A percentile compares a stretch with the other conserved stretches of the same genome.
Conservation (phyloP, 2,797 vertebrate species). For the Rhinoraja longicauda region DNA sequence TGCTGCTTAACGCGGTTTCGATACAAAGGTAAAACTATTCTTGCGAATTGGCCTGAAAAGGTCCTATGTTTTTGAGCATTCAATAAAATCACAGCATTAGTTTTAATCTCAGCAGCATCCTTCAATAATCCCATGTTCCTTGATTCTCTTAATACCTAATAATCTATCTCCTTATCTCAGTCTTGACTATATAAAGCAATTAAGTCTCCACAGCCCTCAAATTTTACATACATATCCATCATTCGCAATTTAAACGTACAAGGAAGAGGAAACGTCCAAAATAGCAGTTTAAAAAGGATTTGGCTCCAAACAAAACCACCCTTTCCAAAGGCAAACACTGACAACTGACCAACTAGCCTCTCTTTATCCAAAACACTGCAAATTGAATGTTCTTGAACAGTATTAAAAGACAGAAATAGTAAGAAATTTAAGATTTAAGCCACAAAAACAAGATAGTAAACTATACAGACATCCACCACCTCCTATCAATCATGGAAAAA, state of each 20-base stretch:
- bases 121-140: too few species aligned
- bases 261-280: not conserved
- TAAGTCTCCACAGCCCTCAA: too few species aligned
- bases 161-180: too few species aligned
- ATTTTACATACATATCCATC: too few species aligned
- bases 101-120: too few species aligned
- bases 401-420: not conserved
- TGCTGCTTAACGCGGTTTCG: not conserved
- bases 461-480: not conserved
- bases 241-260: too few species aligned
- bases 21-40: too few species aligned
- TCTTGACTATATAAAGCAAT: too few species aligned
- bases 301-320: not conserved
- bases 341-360: not conserved
- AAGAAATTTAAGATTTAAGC: not conserved
- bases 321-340: not conserved
- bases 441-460: not conserved
- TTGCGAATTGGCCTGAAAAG: too few species aligned
- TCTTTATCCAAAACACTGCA: not conserved
- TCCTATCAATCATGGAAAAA: not conserved
- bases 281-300: not conserved
- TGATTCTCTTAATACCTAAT: too few species aligned
- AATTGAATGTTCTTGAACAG: not conserved
- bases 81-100: too few species aligned
- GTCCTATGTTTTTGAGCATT: too few species aligned